Evolutionary conservation across 2,797 vertebrate genomes (phyloP), one percentile per base, ranked within the genome.

Genomic region (Onychomys leucogaster): DNA sequence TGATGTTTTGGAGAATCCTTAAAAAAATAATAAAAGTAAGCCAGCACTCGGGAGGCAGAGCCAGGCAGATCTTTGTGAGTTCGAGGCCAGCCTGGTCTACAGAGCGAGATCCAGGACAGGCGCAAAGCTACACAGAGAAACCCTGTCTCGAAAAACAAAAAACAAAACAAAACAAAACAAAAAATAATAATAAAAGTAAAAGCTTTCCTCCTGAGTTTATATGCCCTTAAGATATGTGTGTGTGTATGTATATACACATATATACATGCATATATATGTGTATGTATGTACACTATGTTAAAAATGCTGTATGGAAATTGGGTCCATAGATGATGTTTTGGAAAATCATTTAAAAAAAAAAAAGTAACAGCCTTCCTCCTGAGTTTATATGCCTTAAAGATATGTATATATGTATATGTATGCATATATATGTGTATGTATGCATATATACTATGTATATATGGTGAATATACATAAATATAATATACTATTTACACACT

Each of bases 1-100:
- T 43, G 71, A 77, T 67, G n/a, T 43, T 93, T 59, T 73, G 34
- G 90, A 81, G 23, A 94, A 25, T 82, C 34, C 82, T 89, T 91
- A n/a, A 46, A 41, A 57, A 57, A 57, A 55, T n/a, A n/a, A n/a
- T n/a, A n/a, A n/a, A n/a, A n/a, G n/a, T n/a, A n/a, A n/a, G n/a
- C n/a, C n/a, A n/a, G n/a, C n/a, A n/a, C n/a, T n/a, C n/a, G n/a
- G n/a, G n/a, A n/a, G n/a, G n/a, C n/a, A n/a, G n/a, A n/a, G n/a
- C n/a, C n/a, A n/a, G n/a, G n/a, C n/a, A n/a, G n/a, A n/a, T n/a
- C n/a, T n/a, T n/a, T n/a, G n/a, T n/a, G n/a, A n/a, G n/a, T n/a
- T n/a, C n/a, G n/a, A n/a, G n/a, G n/a, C n/a, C n/a, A n/a, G n/a
- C n/a, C n/a, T n/a, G n/a, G n/a, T n/a, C n/a, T n/a, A n/a, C n/a